Conservation (phyloP, 2,113 vertebrate species). For the Ctenodactylus gundi region DNA sequence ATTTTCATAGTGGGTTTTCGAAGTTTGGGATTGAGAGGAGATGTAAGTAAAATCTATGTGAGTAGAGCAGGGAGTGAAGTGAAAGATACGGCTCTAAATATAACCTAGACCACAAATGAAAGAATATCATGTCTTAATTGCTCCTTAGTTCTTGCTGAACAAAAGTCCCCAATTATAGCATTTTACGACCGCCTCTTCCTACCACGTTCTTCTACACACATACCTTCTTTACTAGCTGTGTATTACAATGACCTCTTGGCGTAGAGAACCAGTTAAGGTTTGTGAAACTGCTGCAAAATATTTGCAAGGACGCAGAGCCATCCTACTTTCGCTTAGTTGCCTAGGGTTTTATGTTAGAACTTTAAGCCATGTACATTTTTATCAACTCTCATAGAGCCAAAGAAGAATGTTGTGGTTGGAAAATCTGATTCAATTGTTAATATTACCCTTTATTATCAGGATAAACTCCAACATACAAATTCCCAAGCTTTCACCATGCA, state of each 20-base stretch:
- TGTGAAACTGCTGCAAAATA: slow-evolving; percentile 20
- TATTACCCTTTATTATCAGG: not conserved
- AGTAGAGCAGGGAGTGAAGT: not conserved
- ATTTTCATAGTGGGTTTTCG: not conserved
- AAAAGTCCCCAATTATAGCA: not conserved
- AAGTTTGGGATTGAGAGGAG: not conserved
- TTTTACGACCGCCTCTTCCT: not conserved
- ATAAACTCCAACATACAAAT: slow-evolving; percentile 33
- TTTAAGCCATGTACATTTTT: not conserved
- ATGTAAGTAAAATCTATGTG: not conserved
- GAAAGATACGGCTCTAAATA: not conserved
- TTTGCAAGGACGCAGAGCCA: not conserved
- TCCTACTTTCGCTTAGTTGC: not conserved
- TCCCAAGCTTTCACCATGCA: not conserved
- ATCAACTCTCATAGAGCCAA: not conserved
- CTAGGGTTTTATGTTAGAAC: not conserved
- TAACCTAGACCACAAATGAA: not conserved
- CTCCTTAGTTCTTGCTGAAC: not conserved
- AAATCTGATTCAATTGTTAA: slow-evolving; percentile 32
- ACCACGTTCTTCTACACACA: not conserved
- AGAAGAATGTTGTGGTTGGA: not conserved
- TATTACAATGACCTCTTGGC: not conserved
- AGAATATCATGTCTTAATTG: not conserved
- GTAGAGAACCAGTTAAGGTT: not conserved
- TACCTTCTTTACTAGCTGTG: not conserved